These are phyloP conservation scores for Probaryconus sp. DNA, from an alignment of 1,140 invertebrate genomes.

Conservation along the genomic window DNA sequence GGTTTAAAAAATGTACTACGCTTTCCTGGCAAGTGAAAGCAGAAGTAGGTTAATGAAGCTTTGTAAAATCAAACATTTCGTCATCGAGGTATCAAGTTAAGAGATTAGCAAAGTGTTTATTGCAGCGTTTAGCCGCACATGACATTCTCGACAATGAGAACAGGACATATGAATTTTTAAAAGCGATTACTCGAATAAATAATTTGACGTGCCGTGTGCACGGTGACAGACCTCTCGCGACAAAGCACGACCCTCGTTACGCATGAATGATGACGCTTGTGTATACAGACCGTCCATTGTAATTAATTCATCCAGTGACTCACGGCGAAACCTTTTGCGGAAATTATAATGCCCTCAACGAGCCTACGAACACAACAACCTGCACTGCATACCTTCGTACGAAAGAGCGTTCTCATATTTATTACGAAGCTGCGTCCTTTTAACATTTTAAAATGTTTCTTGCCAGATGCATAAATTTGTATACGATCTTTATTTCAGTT, in stretches of 20 bases:
- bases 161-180: conserved; percentile 47
- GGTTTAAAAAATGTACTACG: too few relatives aligned
- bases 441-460: background rate
- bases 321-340: conserved; percentile 46
- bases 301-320: conserved; percentile 60
- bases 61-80: too few relatives aligned
- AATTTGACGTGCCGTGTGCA: conserved; percentile 52
- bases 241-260: conserved; percentile 57
- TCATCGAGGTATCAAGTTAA: background rate
- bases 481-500: too few relatives aligned
- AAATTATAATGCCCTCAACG: conserved; percentile 52
- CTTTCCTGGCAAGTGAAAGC: too few relatives aligned
- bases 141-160: conserved; percentile 25
- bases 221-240: conserved; percentile 48
- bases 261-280: conserved; percentile 55
- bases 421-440: background rate
- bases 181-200: conserved; percentile 50
- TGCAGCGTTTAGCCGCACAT: conserved; percentile 3
- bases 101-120: conserved; percentile 21
- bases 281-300: conserved; percentile 25
- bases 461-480: too few relatives aligned
- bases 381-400: background rate
- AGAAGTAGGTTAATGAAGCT: too few relatives aligned
- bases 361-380: conserved; percentile 41
- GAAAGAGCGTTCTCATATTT: conserved; percentile 8